Evolutionary conservation across 2,113 vertebrate genomes (phyloP), one percentile per base, ranked within the genome.

Genomic region (Cololabis saira): DNA sequence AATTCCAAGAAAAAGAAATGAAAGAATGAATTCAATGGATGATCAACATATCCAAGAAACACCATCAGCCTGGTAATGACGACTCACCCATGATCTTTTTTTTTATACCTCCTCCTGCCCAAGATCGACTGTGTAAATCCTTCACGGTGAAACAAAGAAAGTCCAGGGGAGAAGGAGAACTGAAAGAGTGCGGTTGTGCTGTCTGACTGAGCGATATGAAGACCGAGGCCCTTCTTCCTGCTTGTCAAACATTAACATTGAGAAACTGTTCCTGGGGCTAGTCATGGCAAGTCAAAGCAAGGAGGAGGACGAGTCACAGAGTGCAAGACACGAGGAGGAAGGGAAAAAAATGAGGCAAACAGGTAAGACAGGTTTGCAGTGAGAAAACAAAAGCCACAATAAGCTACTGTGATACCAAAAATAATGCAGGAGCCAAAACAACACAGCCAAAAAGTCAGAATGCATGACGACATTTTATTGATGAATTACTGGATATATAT

Each of bases 191-290:
- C 12, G 45, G 63, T 51, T 19, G 53, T 43, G 49, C 70, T 74
- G 50, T 81, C 66, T 52, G 44, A 56, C 47, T 8, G 13, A 49
- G 33, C 40, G 48, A 51, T 71, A 80, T 60, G 51, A 48, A 68
- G 61, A 72, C 49, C n/a, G 24, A 16, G 60, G 71, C 68, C 71
- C 82, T 86, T 83, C 83, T 86, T 89, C 85, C 84, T 85, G 51
- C 76, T 91, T 83, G 88, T 90, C 78, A 91, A 90, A 91, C 79
- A 92, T 90, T 91, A 90, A 87, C 89, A 83, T 86, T 89, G 79
- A 83, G 84, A 72, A 89, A 80, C 73, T 68, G 78, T 83, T 87
- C 64, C 60, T 78, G 37, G 27, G 67, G 81, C 87, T 56, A 76
- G 86, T 91, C 85, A 78, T 76, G 82, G 67, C 88, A 89, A 85